Base-by-base conservation (phyloP, 2,888 invertebrate genomes). In the Drosophila anomalipes region DNA sequence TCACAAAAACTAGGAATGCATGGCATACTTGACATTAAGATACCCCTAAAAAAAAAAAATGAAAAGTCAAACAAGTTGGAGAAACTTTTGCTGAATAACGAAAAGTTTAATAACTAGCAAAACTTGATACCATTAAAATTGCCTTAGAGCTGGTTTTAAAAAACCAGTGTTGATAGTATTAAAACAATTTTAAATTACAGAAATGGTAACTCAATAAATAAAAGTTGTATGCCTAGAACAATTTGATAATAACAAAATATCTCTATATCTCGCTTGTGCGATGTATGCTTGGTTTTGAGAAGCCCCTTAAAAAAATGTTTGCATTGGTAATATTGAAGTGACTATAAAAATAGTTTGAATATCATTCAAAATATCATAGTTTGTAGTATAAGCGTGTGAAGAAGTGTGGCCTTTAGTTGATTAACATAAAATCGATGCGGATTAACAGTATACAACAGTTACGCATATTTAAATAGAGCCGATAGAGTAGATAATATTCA, bases 381-480 rank as follows among this genome's bases (percentile, higher is more conserved):
- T 26, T 47, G 26, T 9, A 9, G 26, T 32, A 28, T 12, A 35
- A 12, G 30, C 30, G 44, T 53, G 32, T 28, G n/a, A 58, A 59
- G 28, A 39, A 39, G 30, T 44, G 6, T 59, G 68, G 37, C 65
- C 71, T 79, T 39, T 63, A 49, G 22, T 28, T n/a, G 53, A 47
- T 39, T 56, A 22, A 1, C 30, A 41, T 22, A 19, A 26, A 60
- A 37, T 28, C 19, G 32, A 57, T 28, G 33, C 47, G 35, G 53
- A 60, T 60, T 77, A 83, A 81, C 78, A 70, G 81, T 77, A 77
- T 63, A 68, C 54, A 74, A 83, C 81, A 83, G 81, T 81, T 81
- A 81, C 74, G 83, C 71, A 81, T 83, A 72, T 67, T 69, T 80
- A 61, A 69, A 63, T 37, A n/a, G 37, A 22, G 44, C 60, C 39